These are phyloP conservation scores for Holotrichia oblita DNA, from an alignment of 1,140 invertebrate genomes.

Conservation along the genomic window DNA sequence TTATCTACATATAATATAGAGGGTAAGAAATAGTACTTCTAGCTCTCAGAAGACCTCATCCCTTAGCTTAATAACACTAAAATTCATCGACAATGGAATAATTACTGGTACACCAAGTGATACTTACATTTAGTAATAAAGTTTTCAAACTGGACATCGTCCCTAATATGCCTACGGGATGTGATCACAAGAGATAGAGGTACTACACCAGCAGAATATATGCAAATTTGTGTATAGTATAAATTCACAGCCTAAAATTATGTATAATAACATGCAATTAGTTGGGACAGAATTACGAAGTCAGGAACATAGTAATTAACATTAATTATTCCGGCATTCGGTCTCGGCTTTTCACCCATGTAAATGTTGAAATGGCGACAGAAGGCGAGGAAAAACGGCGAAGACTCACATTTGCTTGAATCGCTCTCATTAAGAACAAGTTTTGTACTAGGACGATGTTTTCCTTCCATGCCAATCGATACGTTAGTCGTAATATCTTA, in stretches of 20 bases:
- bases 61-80: too few relatives aligned
- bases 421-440: slow-evolving; percentile 19
- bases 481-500: background rate
- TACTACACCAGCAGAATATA: background rate
- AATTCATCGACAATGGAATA: too few relatives aligned
- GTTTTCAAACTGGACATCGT: background rate
- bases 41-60: too few relatives aligned
- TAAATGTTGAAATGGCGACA: slow-evolving; percentile 9
- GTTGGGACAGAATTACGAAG: slow-evolving; percentile 30
- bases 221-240: slow-evolving; percentile 25
- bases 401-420: slow-evolving; percentile 12
- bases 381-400: slow-evolving; percentile 16
- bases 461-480: background rate
- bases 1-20: too few relatives aligned
- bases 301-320: slow-evolving; percentile 25
- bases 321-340: slow-evolving; percentile 30
- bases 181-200: background rate
- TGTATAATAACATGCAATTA: slow-evolving; percentile 36
- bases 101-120: too few relatives aligned
- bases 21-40: too few relatives aligned
- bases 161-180: background rate
- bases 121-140: slow-evolving; percentile 11
- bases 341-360: slow-evolving; percentile 13
- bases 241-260: slow-evolving; percentile 20
- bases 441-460: background rate